Evolutionary conservation across 1,140 invertebrate genomes (phyloP).

Genomic region (Calycopis cecrops): DNA sequence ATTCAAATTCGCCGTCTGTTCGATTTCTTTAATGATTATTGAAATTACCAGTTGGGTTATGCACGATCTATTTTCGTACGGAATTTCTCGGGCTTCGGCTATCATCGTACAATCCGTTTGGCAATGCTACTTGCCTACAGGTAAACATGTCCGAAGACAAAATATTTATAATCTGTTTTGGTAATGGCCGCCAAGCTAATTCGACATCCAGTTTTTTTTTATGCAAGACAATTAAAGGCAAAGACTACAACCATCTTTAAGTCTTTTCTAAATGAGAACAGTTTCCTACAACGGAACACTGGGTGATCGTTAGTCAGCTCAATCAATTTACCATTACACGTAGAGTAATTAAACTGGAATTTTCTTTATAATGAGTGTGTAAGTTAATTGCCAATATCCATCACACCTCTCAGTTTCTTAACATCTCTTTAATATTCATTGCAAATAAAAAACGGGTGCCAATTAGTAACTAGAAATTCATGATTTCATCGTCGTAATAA

Average conservation of each 20-base stretch:
- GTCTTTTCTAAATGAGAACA: conserved; percentile 32
- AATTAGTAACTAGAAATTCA: too few relatives aligned
- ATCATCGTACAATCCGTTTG: conserved; percentile 20
- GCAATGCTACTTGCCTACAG: conserved; percentile 22
- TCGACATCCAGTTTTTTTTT: not conserved
- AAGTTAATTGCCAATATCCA: conserved; percentile 35
- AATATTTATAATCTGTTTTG: conserved; percentile 2
- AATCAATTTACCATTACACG: conserved; percentile 43
- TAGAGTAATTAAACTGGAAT: conserved; percentile 42
- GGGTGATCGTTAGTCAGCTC: conserved; percentile 51
- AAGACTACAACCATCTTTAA: conserved; percentile 3
- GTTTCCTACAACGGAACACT: conserved; percentile 38
- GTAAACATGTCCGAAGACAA: conserved; percentile 18
- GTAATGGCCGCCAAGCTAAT: not conserved
- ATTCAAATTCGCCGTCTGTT: conserved; percentile 54
- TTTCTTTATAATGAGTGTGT: conserved; percentile 46
- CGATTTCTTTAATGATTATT: conserved; percentile 66
- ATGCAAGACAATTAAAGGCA: not conserved
- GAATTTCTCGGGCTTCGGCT: conserved; percentile 30
- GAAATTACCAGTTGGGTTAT: conserved; percentile 58
- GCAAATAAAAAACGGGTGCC: conserved; percentile 5
- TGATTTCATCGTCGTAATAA: too few relatives aligned
- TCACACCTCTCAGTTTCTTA: conserved; percentile 25
- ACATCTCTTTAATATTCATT: conserved; percentile 5
- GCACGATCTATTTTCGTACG: conserved; percentile 51